Evolutionary conservation across 2,113 vertebrate species (phyloP).

Genomic region (Heloderma charlesbogerti): DNA sequence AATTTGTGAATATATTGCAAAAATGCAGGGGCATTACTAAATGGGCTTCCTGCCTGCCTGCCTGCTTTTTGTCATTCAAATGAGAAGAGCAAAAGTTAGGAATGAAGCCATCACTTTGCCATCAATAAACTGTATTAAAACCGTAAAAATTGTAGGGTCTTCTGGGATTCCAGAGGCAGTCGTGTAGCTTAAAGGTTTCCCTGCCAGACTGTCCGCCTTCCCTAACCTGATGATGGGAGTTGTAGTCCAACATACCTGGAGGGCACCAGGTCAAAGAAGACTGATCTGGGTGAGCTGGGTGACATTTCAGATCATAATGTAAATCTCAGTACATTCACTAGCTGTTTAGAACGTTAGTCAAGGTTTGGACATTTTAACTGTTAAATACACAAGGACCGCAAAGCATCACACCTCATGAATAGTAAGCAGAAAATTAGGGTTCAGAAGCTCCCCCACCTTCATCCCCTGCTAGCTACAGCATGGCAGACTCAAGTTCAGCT

Average conservation of each 20-base stretch:
- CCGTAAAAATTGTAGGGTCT: background rate
- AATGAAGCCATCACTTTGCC: constrained; percentile 11
- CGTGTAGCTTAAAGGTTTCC: background rate
- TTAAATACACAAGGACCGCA: background rate
- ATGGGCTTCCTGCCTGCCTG: background rate
- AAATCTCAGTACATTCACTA: background rate
- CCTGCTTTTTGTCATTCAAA: background rate
- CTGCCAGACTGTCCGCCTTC: background rate
- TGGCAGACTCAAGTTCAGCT: background rate
- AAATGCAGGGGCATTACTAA: background rate
- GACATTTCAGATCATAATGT: background rate
- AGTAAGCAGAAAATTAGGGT: background rate
- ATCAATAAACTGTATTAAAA: background rate
- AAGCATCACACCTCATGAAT: background rate
- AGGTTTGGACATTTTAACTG: background rate
- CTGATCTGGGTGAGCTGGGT: background rate
- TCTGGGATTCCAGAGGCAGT: background rate
- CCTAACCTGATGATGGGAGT: no score
- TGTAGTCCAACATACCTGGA: no score
- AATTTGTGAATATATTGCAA: background rate
- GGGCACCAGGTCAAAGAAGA: no score
- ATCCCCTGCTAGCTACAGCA: background rate
- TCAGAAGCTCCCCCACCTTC: background rate
- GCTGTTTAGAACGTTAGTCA: background rate
- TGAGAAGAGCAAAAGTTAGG: background rate